These are phyloP conservation scores for Dusona sp. DNA, from an alignment of 2,888 invertebrate genomes.

Conservation along the genomic window DNA sequence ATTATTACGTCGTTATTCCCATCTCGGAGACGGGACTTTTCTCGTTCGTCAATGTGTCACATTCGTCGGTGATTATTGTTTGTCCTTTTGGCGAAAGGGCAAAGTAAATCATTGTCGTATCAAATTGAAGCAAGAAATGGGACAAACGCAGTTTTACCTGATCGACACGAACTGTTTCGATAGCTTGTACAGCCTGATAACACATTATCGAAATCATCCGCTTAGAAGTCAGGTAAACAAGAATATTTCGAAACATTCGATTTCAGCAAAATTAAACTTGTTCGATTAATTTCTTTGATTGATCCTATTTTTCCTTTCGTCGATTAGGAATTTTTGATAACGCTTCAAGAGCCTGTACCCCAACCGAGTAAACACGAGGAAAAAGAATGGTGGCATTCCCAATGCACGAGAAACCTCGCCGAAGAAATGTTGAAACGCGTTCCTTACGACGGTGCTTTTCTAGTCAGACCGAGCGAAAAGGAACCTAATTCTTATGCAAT, in stretches of 20 bases:
- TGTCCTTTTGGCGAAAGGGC: slow-evolving; percentile 97
- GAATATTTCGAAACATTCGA: background rate
- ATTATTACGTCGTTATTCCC: slow-evolving; percentile 90
- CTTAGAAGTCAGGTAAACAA: slow-evolving; percentile 90
- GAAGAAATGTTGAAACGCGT: slow-evolving; percentile 95
- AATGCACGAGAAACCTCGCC: slow-evolving; percentile 92
- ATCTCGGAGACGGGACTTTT: slow-evolving; percentile 96
- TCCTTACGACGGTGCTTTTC: slow-evolving; percentile 96
- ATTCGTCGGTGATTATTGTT: slow-evolving; percentile 97
- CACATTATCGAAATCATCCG: slow-evolving; percentile 94
- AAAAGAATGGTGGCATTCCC: slow-evolving; percentile 96
- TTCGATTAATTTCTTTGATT: background rate
- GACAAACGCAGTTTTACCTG: slow-evolving; percentile 95
- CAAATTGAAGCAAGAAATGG: slow-evolving; percentile 94
- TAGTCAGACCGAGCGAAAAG: slow-evolving; percentile 96
- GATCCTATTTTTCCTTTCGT: slow-evolving; percentile 26
- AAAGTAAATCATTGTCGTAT: slow-evolving; percentile 97
- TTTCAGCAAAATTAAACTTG: background rate
- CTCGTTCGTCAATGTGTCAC: slow-evolving; percentile 97
- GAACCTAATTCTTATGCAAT: slow-evolving; percentile 95
- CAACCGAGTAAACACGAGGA: slow-evolving; percentile 97
- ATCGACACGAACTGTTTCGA: slow-evolving; percentile 96
- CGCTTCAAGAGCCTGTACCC: slow-evolving; percentile 95
- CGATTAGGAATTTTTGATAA: slow-evolving; percentile 92
- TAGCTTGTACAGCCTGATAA: slow-evolving; percentile 95